These are phyloP conservation scores for Blomia tropicalis DNA, from an alignment of 2,888 invertebrate species.

Conservation along the genomic window DNA sequence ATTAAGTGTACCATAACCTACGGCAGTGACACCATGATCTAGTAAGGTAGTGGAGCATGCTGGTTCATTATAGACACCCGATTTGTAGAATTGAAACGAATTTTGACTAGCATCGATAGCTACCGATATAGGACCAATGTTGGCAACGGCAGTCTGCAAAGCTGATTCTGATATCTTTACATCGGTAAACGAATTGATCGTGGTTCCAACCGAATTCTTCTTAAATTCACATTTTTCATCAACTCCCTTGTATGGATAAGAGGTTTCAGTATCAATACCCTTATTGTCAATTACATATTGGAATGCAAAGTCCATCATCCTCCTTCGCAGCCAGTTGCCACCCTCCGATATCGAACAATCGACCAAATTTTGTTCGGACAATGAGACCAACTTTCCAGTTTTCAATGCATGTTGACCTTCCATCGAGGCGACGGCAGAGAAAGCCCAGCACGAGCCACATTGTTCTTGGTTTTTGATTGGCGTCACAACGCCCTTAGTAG, in stretches of 20 bases:
- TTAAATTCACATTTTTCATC: constrained; percentile 35
- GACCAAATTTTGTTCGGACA: constrained; percentile 81
- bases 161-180: constrained; percentile 45
- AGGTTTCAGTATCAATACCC: constrained; percentile 72
- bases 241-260: constrained; percentile 68
- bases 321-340: constrained; percentile 77
- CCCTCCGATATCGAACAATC: constrained; percentile 60
- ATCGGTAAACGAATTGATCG: constrained; percentile 61
- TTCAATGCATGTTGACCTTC: constrained; percentile 69
- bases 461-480: constrained; percentile 34
- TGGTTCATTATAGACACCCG: constrained; percentile 48
- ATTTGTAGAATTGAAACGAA: constrained; percentile 63
- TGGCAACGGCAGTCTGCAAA: constrained; percentile 60
- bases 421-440: constrained; percentile 61
- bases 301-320: constrained; percentile 21
- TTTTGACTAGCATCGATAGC: constrained; percentile 74
- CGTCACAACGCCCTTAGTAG: constrained; percentile 24
- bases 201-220: constrained; percentile 52
- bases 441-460: constrained; percentile 83
- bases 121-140: constrained; percentile 54
- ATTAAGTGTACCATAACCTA: constrained; percentile 56
- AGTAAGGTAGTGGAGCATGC: constrained; percentile 47
- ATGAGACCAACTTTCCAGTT: constrained; percentile 53
- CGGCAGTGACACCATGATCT: constrained; percentile 76
- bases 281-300: constrained; percentile 43